These are phyloP conservation scores for Spodoptera exigua DNA, from an alignment of 2,888 invertebrate genomes.

Conservation along the genomic window DNA sequence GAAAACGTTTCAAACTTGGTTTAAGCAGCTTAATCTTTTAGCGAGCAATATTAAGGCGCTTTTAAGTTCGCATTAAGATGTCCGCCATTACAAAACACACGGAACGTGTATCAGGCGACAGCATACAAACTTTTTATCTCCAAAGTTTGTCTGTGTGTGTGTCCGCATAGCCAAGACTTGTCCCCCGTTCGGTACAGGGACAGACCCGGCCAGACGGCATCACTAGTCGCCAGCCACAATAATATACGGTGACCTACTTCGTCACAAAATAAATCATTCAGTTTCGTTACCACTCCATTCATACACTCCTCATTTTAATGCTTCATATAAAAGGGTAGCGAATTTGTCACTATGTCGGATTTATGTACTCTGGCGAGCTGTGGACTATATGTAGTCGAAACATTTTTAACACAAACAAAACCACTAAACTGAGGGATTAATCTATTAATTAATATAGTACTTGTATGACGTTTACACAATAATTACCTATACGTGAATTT, in stretches of 20 bases:
- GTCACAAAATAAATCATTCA: conserved; percentile 11
- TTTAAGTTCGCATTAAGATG: not conserved
- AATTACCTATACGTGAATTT: too few relatives aligned
- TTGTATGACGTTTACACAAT: too few relatives aligned
- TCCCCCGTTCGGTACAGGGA: conserved; percentile 15
- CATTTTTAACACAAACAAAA: too few relatives aligned
- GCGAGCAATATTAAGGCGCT: too few relatives aligned
- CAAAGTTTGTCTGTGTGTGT: conserved; percentile 18
- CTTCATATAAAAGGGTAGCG: conserved; percentile 7
- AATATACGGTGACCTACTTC: conserved; percentile 37
- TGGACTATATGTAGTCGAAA: too few relatives aligned
- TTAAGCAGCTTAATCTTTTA: too few relatives aligned
- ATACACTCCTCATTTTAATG: conserved; percentile 25
- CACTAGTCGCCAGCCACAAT: not conserved
- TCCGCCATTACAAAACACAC: conserved; percentile 7
- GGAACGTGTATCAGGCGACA: conserved; percentile 3
- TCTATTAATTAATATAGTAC: too few relatives aligned
- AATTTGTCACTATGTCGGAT: conserved; percentile 35
- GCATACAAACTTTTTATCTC: conserved; percentile 21
- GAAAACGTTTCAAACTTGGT: too few relatives aligned
- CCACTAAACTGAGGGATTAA: too few relatives aligned
- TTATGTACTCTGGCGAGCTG: conserved; percentile 2
- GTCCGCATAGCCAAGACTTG: too few relatives aligned
- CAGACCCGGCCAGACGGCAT: conserved; percentile 5
- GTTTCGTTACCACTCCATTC: conserved; percentile 43